phyloP scores from a whole-genome alignment of 2,113 vertebrate species.

The Rynchops niger region DNA sequence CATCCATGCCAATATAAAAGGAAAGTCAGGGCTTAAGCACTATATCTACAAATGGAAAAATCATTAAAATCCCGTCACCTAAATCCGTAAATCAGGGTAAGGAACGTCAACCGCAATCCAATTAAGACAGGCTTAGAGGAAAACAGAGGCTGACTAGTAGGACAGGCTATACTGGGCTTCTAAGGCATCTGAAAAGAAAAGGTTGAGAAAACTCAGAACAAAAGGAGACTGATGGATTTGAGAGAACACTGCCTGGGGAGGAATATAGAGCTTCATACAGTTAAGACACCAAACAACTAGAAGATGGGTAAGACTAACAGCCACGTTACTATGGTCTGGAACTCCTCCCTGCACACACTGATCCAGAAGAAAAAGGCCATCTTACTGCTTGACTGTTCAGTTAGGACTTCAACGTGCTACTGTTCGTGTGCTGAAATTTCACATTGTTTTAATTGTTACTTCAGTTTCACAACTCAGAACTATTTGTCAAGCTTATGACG shows the following conservation, averaged over 20 bases:
- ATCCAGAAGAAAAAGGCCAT: not conserved
- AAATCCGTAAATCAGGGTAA: not conserved
- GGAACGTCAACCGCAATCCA: not conserved
- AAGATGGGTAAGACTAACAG: not conserved
- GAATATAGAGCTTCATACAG: accelerated
- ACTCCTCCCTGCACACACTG: not conserved
- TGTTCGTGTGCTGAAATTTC: not conserved
- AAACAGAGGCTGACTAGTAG: not conserved
- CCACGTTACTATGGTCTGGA: not conserved
- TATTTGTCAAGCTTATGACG: not conserved
- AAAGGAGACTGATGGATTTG: not conserved
- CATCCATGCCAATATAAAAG: not conserved
- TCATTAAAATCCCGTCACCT: not conserved
- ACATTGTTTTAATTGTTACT: not conserved
- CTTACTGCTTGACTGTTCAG: not conserved
- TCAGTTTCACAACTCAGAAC: not conserved
- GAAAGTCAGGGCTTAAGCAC: not conserved
- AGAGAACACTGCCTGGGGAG: not conserved
- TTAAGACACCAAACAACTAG: not conserved
- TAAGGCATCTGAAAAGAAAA: not conserved
- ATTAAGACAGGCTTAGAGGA: slow-evolving; percentile 4
- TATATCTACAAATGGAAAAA: slow-evolving; percentile 7
- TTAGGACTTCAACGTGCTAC: not conserved
- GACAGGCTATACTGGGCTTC: not conserved
- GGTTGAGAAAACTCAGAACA: not conserved